Evolutionary conservation across 2,113 vertebrate genomes (phyloP), one percentile per base, ranked within the genome.

Genomic region (Ophiodon elongatus): DNA sequence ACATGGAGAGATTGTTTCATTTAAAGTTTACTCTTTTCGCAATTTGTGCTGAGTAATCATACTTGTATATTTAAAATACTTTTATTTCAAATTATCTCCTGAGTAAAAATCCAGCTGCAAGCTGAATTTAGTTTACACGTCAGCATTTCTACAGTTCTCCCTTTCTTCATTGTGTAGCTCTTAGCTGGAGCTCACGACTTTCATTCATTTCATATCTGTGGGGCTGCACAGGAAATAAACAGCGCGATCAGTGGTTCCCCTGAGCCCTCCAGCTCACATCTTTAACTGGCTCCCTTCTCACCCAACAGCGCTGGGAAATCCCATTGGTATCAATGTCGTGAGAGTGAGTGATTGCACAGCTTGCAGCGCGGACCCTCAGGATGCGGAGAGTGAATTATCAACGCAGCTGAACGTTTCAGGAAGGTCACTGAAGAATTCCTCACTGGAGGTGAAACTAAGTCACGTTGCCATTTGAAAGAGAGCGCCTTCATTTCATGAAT

Each of bases 391-490:
- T 68, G 25, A 90, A 89, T 89, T 73, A 87, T 82, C 84, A 86
- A 47, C 79, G 86, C 60, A 71, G 79, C 72, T 43, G 68, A 85
- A 57, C 27, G 19, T 81, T 80, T 76, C 33, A 33, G 57, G 45
- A 91, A 88, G 89, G 90, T 90, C 85, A 70, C 56, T 4, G 65
- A 75, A 71, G 59, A 87, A 82, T 73, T 78, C 65, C 68, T 88
- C 59, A 45, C 35, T 25, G 39, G 70, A 31, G 80, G 76, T 82
- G 69, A 78, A 86, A 80, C 31, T 57, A 75, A 72, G 62, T 78
- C 74, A 73, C 14, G 15, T 31, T 84, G 50, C 69, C 52, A 67
- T 88, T 76, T 76, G 23, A 76, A 57, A 75, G 65, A 75, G 65
- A 29, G 63, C 23, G 37, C 0, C 45, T 73, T 79, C 2, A 41